Conservation (phyloP, 2,113 vertebrate genomes). For the Tetrax tetrax region DNA sequence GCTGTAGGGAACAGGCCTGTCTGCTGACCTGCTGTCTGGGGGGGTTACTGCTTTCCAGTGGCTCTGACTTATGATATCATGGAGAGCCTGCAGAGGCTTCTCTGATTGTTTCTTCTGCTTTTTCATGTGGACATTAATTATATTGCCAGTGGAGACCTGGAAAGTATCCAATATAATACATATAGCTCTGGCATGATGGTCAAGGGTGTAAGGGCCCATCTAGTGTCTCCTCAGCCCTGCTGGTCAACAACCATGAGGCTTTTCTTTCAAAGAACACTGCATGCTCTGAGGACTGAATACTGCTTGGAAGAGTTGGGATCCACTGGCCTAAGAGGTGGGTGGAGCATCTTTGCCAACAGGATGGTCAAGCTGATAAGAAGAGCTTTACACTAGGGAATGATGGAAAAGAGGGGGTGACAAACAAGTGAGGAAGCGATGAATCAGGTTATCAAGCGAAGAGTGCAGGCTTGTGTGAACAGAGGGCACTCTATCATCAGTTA, state of each 20-base stretch:
- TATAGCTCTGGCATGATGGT: not conserved
- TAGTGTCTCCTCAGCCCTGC: not conserved
- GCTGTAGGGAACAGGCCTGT: not conserved
- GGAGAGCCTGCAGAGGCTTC: not conserved
- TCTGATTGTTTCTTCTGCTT: not conserved
- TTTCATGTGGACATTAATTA: not conserved
- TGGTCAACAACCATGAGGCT: accelerated
- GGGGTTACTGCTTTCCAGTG: not conserved
- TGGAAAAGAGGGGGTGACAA: not conserved
- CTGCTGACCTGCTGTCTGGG: not conserved
- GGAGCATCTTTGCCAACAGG: not conserved
- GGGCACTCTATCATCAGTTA: not conserved
- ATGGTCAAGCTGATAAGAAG: not conserved
- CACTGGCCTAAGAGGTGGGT: not conserved
- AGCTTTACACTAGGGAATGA: not conserved
- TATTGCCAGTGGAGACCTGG: not conserved
- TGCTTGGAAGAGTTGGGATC: not conserved
- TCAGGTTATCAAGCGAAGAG: not conserved
- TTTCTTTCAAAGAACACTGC: not conserved
- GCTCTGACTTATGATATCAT: not conserved
- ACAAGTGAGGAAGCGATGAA: not conserved
- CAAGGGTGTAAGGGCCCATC: not conserved
- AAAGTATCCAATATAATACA: not conserved
- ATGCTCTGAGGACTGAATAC: not conserved
- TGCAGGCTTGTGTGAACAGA: not conserved